phyloP scores from a whole-genome alignment of 2,888 invertebrate genomes.

The Dysmachus trigonus region DNA sequence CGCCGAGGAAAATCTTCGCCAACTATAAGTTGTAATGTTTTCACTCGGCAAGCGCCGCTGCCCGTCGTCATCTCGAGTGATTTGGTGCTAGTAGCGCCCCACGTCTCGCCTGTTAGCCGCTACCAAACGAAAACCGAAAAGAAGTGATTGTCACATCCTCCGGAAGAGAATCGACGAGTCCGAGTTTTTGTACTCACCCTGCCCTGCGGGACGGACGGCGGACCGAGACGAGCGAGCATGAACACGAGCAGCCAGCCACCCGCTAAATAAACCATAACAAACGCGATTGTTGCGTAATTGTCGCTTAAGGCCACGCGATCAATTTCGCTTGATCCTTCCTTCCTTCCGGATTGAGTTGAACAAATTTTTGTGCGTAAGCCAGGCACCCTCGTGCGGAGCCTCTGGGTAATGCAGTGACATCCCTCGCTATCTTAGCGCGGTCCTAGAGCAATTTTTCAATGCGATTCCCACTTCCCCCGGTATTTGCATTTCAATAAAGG shows the following conservation, averaged over 20 bases:
- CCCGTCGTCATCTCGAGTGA: conserved; percentile 32
- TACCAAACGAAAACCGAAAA: conserved; percentile 28
- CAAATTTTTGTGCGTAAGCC: conserved; percentile 16
- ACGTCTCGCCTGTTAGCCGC: neutral
- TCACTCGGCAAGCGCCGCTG: neutral
- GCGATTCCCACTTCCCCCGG: neutral
- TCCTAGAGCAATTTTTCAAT: conserved; percentile 2
- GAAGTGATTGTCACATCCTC: conserved; percentile 46
- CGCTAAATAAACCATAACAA: conserved; percentile 48
- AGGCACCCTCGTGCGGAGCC: neutral
- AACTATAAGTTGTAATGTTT: conserved; percentile 11
- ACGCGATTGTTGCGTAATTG: conserved; percentile 48
- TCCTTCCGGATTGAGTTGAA: conserved; percentile 46
- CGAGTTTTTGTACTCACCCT: conserved; percentile 7
- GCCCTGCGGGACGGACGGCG: neutral
- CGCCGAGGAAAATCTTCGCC: neutral
- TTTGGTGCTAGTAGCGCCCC: neutral
- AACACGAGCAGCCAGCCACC: neutral
- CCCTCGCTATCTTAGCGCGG: neutral
- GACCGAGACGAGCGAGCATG: neutral
- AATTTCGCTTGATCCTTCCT: conserved; percentile 46
- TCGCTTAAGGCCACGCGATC: conserved; percentile 51
- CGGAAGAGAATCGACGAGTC: conserved; percentile 31
- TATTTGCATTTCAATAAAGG: conserved; percentile 38
- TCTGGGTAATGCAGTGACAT: neutral